phyloP scores from a whole-genome alignment of 2,113 vertebrate species.

The Tetrao urogallus region DNA sequence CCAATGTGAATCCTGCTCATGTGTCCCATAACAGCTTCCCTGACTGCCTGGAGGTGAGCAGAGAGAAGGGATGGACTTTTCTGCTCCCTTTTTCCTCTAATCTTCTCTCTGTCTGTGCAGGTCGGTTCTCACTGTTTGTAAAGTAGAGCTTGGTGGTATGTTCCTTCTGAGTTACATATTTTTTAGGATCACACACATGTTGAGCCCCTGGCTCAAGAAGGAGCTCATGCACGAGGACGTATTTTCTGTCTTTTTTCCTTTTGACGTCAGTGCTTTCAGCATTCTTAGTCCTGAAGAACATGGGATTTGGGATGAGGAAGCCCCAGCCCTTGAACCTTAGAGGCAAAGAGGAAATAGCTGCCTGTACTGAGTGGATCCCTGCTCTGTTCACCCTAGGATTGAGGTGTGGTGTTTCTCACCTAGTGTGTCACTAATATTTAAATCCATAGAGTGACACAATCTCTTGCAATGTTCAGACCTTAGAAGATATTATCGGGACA shows the following conservation, averaged over 20 bases:
- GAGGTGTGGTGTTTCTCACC: constrained; percentile 4
- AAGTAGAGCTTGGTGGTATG: not conserved
- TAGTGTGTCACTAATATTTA: not conserved
- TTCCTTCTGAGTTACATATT: not conserved
- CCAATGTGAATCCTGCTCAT: not conserved
- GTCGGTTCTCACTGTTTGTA: not conserved
- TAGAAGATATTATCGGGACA: constrained; percentile 38
- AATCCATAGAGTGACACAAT: constrained; percentile 3
- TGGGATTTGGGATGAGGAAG: not conserved
- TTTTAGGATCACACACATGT: not conserved
- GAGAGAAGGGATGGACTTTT: not conserved
- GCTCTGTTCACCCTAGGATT: not conserved
- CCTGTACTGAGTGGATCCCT: rapidly evolving
- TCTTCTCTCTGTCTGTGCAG: not conserved
- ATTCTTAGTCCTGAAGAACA: rapidly evolving
- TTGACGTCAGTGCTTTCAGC: not conserved
- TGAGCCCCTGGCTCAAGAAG: not conserved
- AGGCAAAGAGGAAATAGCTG: not conserved
- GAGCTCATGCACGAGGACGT: not conserved
- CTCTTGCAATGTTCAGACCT: not conserved
- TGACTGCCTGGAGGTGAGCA: not conserved
- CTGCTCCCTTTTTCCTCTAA: not conserved
- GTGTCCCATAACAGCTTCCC: not conserved
- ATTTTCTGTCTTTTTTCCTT: rapidly evolving
- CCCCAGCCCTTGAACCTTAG: not conserved